Evolutionary conservation across 2,797 vertebrate genomes (phyloP).

Genomic region (Darevskia nairensis): DNA sequence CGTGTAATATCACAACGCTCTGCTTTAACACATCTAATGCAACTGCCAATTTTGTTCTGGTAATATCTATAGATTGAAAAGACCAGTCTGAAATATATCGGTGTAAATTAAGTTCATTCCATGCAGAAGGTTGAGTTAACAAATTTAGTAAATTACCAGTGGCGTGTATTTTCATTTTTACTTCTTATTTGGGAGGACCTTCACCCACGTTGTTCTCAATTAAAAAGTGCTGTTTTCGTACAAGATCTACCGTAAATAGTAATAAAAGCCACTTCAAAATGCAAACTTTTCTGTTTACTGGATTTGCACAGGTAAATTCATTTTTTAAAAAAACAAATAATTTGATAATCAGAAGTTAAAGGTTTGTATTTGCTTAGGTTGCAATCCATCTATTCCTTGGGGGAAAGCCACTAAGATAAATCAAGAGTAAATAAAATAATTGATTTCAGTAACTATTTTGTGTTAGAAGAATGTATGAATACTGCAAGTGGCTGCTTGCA

Average conservation of each 20-base stretch:
- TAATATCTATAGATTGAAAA: background rate
- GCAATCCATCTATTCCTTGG: constrained; percentile 23
- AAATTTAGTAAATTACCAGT: background rate
- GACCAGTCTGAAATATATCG: too few species aligned
- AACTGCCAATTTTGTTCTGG: background rate
- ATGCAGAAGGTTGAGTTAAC: background rate
- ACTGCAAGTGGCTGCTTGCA: background rate
- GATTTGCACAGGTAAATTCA: constrained; percentile 40
- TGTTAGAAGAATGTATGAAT: background rate
- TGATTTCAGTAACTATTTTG: constrained; percentile 23
- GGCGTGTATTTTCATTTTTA: background rate
- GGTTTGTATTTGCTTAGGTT: constrained; percentile 31
- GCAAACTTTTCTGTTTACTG: constrained; percentile 52
- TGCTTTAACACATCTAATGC: background rate
- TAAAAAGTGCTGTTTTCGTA: constrained; percentile 50
- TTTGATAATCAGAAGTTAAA: constrained; percentile 59
- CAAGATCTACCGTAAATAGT: too few species aligned
- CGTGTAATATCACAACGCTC: background rate
- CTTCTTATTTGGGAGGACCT: background rate
- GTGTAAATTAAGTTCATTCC: background rate
- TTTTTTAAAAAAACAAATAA: background rate
- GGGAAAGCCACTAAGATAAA: constrained; percentile 20
- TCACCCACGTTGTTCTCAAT: constrained; percentile 29
- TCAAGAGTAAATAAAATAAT: constrained; percentile 30
- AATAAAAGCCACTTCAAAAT: constrained; percentile 24